These are phyloP conservation scores for Plemyria rubiginata DNA, from an alignment of 2,888 invertebrate genomes.

Conservation along the genomic window DNA sequence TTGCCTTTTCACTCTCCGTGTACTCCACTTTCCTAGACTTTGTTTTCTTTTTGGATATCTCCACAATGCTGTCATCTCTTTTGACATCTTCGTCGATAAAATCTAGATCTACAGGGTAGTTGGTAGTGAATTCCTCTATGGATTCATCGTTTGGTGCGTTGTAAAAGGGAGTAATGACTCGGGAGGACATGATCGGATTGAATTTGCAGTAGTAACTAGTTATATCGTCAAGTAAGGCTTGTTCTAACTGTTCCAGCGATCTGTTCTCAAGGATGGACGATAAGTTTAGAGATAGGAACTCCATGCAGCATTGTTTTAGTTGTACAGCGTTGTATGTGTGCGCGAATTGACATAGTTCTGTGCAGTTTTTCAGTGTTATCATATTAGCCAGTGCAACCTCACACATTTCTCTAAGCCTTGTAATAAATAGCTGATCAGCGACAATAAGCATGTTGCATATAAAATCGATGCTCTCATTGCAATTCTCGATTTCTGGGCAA, in stretches of 20 bases:
- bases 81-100: slow-evolving; percentile 80
- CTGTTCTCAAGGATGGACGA: slow-evolving; percentile 88
- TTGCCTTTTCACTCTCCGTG: slow-evolving; percentile 75
- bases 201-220: slow-evolving; percentile 87
- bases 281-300: slow-evolving; percentile 91
- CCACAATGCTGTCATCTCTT: slow-evolving; percentile 69
- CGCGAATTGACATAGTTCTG: slow-evolving; percentile 91
- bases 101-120: slow-evolving; percentile 75
- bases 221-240: slow-evolving; percentile 86
- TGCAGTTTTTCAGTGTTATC: slow-evolving; percentile 90
- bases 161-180: slow-evolving; percentile 88
- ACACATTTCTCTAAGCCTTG: slow-evolving; percentile 89
- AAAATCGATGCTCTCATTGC: slow-evolving; percentile 87
- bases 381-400: slow-evolving; percentile 87
- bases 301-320: slow-evolving; percentile 89
- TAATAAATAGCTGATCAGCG: slow-evolving; percentile 92
- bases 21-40: slow-evolving; percentile 75
- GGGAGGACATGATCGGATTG: slow-evolving; percentile 85
- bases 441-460: slow-evolving; percentile 90
- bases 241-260: slow-evolving; percentile 86
- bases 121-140: slow-evolving; percentile 71
- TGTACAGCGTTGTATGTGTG: slow-evolving; percentile 90
- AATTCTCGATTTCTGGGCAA: slow-evolving; percentile 83
- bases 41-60: slow-evolving; percentile 67
- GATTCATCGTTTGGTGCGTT: slow-evolving; percentile 86